Evolutionary conservation across 2,888 invertebrate genomes (phyloP).

Genomic region (Euspilapteryx auroguttella): DNA sequence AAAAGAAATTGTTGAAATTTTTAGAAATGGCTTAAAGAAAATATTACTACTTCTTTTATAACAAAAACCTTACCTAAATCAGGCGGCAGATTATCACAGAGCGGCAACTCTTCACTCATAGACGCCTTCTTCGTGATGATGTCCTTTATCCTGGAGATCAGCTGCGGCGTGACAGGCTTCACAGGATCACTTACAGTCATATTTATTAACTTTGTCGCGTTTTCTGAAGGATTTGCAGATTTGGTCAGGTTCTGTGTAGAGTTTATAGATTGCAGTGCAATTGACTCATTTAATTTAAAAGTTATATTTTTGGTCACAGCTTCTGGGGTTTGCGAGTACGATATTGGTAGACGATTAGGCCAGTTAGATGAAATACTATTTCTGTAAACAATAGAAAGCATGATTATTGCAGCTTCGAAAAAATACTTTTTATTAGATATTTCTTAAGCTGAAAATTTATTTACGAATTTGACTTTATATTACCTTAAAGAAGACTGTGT

Average conservation of each 20-base stretch:
- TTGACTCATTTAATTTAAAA: slow-evolving; percentile 11
- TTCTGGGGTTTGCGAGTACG: too few species aligned
- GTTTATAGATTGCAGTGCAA: slow-evolving; percentile 13
- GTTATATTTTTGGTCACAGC: too few species aligned
- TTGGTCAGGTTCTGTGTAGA: slow-evolving; percentile 10
- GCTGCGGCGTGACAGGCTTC: neutral
- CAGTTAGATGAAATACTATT: neutral
- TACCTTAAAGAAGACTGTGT: slow-evolving; percentile 36
- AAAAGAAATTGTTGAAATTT: too few species aligned
- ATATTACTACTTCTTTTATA: too few species aligned
- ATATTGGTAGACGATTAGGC: neutral
- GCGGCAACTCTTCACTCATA: slow-evolving; percentile 21
- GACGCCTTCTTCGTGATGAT: slow-evolving; percentile 17
- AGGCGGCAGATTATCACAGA: slow-evolving; percentile 65
- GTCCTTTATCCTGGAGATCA: neutral
- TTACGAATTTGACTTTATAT: too few species aligned
- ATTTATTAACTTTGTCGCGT: slow-evolving; percentile 5
- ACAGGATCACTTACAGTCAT: neutral
- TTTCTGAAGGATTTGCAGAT: slow-evolving; percentile 5
- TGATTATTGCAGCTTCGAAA: too few species aligned
- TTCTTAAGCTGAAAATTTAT: neutral
- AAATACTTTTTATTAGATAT: neutral
- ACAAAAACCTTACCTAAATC: slow-evolving; percentile 59
- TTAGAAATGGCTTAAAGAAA: too few species aligned
- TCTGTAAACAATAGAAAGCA: neutral